Evolutionary conservation across 1,140 invertebrate genomes (phyloP), one percentile per base, ranked within the genome.

Genomic region (Leptopilina boulardi): DNA sequence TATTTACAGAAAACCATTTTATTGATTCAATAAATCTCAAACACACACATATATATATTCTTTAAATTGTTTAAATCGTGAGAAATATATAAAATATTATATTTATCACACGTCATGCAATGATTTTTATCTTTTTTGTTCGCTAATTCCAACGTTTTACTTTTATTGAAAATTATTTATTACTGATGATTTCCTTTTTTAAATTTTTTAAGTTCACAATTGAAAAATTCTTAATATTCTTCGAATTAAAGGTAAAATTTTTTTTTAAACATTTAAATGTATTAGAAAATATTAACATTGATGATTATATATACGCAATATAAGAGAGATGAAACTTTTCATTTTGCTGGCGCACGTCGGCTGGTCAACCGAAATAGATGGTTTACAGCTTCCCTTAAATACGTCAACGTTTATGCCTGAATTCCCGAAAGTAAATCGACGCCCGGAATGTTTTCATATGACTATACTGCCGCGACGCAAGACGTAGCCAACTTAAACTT

Each of bases 381-480:
- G 84, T 90, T 90, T 89, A 89, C 88, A 85, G 83, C 87, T 83
- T 87, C 89, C 88, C 88, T 90, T 90, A 90, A 90, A 90, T 87
- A 90, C 88, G 87, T 90, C 87, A 90, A 89, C 89, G 87, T 90
- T 90, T 89, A 90, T 83, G 84, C 81, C 83, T 79, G 84, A 87
- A 89, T 90, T 89, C 84, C 80, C 82, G 86, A 88, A 88, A 89
- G 88, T 88, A 90, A 90, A 90, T 89, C 87, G 88, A 89, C 84
- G 87, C 79, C 76, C 80, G 85, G 87, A 90, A 89, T 90, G 89
- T 90, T 90, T 90, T 89, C 83, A 72, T 84, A 87, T 76, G 85
- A 87, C 86, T 86, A n/a, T n/a, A 75, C 75, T 38, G 75, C 72
- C 76, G 72, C 79, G 84, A 86, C 84, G 80, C 81, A 81, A 82